These are phyloP conservation scores for Gisinianus flammeolus DNA, from an alignment of 2,888 invertebrate genomes.

Conservation along the genomic window DNA sequence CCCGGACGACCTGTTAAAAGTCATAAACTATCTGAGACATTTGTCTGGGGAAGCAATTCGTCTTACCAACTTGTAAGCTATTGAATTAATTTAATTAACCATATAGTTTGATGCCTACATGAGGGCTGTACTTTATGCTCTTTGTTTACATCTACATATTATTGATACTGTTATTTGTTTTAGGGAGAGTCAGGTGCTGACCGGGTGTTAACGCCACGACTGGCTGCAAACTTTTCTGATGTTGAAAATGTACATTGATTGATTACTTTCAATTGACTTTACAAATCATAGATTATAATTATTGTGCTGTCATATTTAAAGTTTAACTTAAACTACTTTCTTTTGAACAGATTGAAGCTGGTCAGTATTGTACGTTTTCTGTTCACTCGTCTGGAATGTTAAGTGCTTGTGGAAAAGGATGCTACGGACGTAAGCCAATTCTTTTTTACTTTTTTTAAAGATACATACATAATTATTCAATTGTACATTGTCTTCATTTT, in stretches of 20 bases:
- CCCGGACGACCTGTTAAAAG: conserved; percentile 4
- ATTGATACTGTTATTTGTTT: too few relatives aligned
- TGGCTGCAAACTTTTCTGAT: conserved; percentile 67
- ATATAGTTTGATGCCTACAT: too few relatives aligned
- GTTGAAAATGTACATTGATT: conserved; percentile 65
- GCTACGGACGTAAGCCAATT: conserved; percentile 65
- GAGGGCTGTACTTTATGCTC: too few relatives aligned
- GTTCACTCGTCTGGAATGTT: conserved; percentile 68
- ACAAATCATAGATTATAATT: conserved; percentile 1
- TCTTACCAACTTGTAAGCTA: conserved; percentile 71
- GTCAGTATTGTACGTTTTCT: conserved; percentile 71
- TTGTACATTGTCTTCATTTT: too few relatives aligned
- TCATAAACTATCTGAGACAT: conserved; percentile 62
- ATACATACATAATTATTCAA: too few relatives aligned
- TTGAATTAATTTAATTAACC: too few relatives aligned
- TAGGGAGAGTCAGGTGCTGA: conserved; percentile 69
- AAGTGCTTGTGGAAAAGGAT: conserved; percentile 70
- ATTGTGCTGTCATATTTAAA: conserved; percentile 1
- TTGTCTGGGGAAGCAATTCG: conserved; percentile 72
- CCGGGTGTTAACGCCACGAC: conserved; percentile 67
- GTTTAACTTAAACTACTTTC: conserved; percentile 5
- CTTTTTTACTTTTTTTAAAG: too few relatives aligned
- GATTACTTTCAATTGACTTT: conserved; percentile 1
- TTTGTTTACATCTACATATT: too few relatives aligned
- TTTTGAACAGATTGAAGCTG: conserved; percentile 67